Evolutionary conservation across 2,797 vertebrate species (phyloP).

Genomic region (Syncerus caffer): DNA sequence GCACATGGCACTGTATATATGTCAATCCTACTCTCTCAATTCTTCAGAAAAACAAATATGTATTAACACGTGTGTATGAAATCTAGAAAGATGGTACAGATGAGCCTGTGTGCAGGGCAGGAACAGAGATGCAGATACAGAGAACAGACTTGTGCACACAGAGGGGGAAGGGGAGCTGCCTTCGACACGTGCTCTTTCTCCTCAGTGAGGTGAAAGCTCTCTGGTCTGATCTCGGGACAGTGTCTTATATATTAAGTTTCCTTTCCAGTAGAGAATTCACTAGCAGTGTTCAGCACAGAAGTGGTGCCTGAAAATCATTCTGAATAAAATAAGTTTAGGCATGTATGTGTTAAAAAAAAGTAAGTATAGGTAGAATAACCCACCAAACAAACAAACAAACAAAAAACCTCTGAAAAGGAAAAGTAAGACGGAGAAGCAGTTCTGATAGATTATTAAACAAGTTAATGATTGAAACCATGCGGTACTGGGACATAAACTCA

Average conservation of each 20-base stretch:
- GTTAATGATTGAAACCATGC: background rate
- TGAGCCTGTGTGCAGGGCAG: background rate
- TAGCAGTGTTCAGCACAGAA: background rate
- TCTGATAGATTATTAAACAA: background rate
- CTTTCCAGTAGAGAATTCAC: background rate
- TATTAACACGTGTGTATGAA: background rate
- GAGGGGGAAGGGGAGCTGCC: fast-evolving
- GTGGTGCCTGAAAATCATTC: background rate
- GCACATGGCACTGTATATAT: background rate
- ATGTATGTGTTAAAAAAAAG: background rate
- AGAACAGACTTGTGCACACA: background rate
- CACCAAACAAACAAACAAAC: background rate
- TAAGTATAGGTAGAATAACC: background rate
- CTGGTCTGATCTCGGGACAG: background rate
- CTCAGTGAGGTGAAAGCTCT: background rate
- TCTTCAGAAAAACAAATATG: background rate
- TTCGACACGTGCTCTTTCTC: background rate
- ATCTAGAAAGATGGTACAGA: background rate
- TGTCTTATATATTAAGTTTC: background rate
- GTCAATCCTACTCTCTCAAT: background rate
- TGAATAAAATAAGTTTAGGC: background rate
- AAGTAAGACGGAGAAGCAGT: background rate
- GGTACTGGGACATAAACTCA: background rate
- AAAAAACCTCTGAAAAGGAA: background rate
- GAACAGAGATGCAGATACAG: background rate